Conservation (phyloP, 1,140 invertebrate genomes). For the Stegodyphus mimosarum region DNA sequence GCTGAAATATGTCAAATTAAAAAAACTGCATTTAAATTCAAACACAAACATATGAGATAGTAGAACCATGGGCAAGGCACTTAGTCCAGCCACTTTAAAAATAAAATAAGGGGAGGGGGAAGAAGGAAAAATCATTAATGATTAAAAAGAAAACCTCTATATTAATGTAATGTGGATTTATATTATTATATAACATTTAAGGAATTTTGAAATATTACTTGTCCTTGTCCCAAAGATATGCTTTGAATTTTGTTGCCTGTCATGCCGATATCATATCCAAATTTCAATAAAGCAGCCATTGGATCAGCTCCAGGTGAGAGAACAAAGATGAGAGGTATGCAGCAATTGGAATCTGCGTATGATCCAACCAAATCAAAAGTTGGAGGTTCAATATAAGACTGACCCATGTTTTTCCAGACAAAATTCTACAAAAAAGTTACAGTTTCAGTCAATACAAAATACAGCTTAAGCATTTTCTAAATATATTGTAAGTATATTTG, state of each 20-base stretch:
- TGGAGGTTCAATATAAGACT: slow-evolving; percentile 71
- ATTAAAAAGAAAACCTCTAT: too few relatives aligned
- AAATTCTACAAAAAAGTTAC: slow-evolving; percentile 65
- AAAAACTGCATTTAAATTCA: too few relatives aligned
- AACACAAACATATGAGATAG: too few relatives aligned
- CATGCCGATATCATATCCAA: slow-evolving; percentile 71
- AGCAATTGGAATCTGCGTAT: slow-evolving; percentile 69
- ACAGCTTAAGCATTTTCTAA: too few relatives aligned
- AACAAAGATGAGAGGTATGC: slow-evolving; percentile 70
- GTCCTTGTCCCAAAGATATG: slow-evolving; percentile 71
- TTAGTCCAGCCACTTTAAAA: too few relatives aligned
- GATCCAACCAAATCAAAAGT: slow-evolving; percentile 70
- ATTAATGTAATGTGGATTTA: not conserved
- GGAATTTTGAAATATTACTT: slow-evolving; percentile 65
- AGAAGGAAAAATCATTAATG: too few relatives aligned
- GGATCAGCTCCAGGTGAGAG: slow-evolving; percentile 71
- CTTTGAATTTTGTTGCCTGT: slow-evolving; percentile 70
- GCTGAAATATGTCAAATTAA: too few relatives aligned
- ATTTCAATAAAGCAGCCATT: slow-evolving; percentile 70
- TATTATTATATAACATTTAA: not conserved
- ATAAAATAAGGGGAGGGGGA: too few relatives aligned
- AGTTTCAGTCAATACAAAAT: too few relatives aligned
- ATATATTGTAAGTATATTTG: too few relatives aligned
- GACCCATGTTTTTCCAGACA: slow-evolving; percentile 69
- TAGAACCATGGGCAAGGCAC: too few relatives aligned